Evolutionary conservation across 2,113 vertebrate genomes (phyloP).

Genomic region (Halichoerus grypus): DNA sequence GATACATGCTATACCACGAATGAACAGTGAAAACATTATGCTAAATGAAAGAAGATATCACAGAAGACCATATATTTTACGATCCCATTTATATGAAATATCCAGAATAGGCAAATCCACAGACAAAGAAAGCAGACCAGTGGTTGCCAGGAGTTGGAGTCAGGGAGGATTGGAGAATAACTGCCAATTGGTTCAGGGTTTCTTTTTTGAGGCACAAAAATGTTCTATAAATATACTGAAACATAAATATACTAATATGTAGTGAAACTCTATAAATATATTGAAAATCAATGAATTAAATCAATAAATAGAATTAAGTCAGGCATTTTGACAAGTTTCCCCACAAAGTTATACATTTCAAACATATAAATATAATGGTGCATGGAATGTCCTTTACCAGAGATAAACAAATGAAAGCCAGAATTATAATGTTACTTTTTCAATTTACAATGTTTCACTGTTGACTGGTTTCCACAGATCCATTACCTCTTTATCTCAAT

Average conservation of each 20-base stretch:
- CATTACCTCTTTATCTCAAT: not conserved
- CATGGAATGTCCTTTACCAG: not conserved
- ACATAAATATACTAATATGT: not conserved
- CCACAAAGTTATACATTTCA: not conserved
- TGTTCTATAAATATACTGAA: not conserved
- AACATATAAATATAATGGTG: not conserved
- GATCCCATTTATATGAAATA: not conserved
- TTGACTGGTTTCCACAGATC: not conserved
- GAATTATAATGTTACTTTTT: constrained; percentile 3
- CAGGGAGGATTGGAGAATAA: not conserved
- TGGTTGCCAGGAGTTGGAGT: not conserved
- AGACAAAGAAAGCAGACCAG: not conserved
- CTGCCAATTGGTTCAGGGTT: not conserved
- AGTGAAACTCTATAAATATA: not conserved
- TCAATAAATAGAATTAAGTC: not conserved
- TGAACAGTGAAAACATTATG: not conserved
- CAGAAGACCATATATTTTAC: not conserved
- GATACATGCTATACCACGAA: not conserved
- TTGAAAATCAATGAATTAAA: not conserved
- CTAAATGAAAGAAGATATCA: not conserved
- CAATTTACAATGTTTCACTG: not conserved
- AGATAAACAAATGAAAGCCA: not conserved
- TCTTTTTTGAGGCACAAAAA: not conserved
- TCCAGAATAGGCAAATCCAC: not conserved
- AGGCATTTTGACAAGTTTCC: not conserved